Evolutionary conservation across 2,113 vertebrate genomes (phyloP), one percentile per base, ranked within the genome.

Genomic region (Uropsilus gracilis): DNA sequence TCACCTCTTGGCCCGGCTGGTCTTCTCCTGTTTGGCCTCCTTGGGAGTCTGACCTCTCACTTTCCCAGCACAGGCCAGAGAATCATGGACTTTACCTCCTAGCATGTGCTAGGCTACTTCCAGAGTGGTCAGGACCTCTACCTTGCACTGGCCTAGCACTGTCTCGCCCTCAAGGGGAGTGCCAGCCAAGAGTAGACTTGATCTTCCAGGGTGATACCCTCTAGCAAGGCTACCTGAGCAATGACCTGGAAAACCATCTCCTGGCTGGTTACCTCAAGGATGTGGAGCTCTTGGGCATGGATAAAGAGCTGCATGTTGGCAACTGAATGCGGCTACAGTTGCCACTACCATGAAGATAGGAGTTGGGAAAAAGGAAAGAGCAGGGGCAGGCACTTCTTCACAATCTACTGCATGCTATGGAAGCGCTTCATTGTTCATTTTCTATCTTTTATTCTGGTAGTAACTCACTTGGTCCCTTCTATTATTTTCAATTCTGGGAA

Each of bases 281-380:
- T 99, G 98, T 99, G 99, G 42, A 99, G 98, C 91, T 98, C 98
- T 97, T 99, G 98, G 71, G 98, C 98, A 96, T 98, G 99, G 68
- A 99, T 82, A 64, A 99, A 99, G 26, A 99, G 99, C 98, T 99
- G 99, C 99, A 99, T 99, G 89, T 97, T 98, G 96, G 77, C 90
- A 69, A 94, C 97, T 87, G 81, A 28, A 12, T 6, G 44, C 48
- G 17, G 32, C 0, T 11, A 32, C 61, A 8, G 32, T 24, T 0
- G 37, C 90, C 48, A 13, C 48, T 66, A n/a, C 88, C 34, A 68
- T 83, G 75, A 97, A 97, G 96, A 96, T 93, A n/a, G 95, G 96
- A 95, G 73, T 78, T 95, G 34, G 96, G 85, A 97, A 95, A 96
- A 96, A 97, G 94, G 96, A 93, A 96, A 85, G 0, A 90, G n/a